Base-by-base conservation (phyloP, 2,797 vertebrate species). In the Holocentrus rufus region DNA sequence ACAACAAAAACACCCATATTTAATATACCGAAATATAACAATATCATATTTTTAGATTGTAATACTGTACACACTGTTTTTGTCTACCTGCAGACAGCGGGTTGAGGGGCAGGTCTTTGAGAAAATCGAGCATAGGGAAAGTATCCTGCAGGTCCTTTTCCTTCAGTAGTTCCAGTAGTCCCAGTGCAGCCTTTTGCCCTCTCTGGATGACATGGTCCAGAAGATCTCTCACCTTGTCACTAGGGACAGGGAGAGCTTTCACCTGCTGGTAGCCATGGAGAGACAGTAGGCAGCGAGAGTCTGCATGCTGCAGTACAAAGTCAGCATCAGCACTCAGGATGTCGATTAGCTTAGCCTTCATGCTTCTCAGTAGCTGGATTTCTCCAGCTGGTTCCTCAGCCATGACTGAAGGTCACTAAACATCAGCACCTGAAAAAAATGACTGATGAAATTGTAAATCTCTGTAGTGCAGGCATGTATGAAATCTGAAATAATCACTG, bases 231-330 rank as follows among this genome's bases (percentile, higher is more conserved):
- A 91, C 84, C 76, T 94, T 90, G 36, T 91, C 74, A 56, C 65
- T 82, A 0, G 93, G 90, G 27, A 44, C 9, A 2, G 2, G 53
- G 7, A 77, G 74, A 13, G 84, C 70, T 84, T 92, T 93, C 14
- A 94, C 67, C 31, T 82, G 80, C 62, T 90, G 56, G 76, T 95
- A 95, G 76, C 83, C 79, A 0, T 6, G 57, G 46, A 0, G 47
- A 64, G 92, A 87, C 61, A 94, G 79, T 74, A 95, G 78, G 4
- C 0, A 0, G 57, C 66, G 68, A 22, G 93, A 85, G 65, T 94
- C 87, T 49, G 90, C 91, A n/a, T 88, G 87, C 88, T 94, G 94
- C 76, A 95, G 89, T 46, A 94, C 76, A 47, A 91, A 87, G 62
- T 94, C 91, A 2, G 94, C 72, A 27, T 95, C 93, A 0, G 73